Base-by-base conservation (phyloP, 1,140 invertebrate species). In the Drosophila melanica region DNA sequence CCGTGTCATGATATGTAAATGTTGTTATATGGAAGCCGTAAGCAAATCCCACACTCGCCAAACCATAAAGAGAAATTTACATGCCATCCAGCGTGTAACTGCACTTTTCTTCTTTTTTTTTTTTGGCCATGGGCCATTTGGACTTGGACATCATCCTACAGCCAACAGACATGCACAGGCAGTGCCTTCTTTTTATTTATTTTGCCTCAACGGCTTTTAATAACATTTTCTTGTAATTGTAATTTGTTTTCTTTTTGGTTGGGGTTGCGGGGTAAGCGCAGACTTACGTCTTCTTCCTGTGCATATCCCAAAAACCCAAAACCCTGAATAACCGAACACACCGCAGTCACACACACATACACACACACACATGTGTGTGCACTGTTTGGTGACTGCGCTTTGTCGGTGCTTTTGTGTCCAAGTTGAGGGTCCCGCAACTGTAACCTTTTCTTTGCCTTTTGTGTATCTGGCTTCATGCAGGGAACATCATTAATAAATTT, bases 181-280 rank as follows among this genome's bases (percentile, higher is more conserved):
- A 18, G 20, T 39, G 53, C 55, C 39, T 64, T 47, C 39, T 64
- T 47, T 45, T 70, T 77, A 81, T 79, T 82, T 82, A 82, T 82
- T 82, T 84, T 69, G 55, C 47, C 51, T 72, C 62, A 57, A 59
- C 81, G 79, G 62, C 57, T 79, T 90, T 91, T 90, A 91, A 91
- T 91, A 91, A 91, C 84, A 86, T 91, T 91, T 91, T 90, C 90
- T 90, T 91, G 90, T 91, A 90, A 91, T 90, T 91, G 90, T 91
- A 90, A 90, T 90, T 91, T 90, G 80, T 89, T 90, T 90, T 85
- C 85, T 79, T 84, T 72, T 74, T 58, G 27, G 63, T n/a, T n/a
- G n/a, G n/a, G n/a, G n/a, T n/a, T n/a, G n/a, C n/a, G n/a, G 48
- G 45, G 2, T 6, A 6, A 6, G 30, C 39, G 62, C 14, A 33